A percentile compares a stretch with the other conserved stretches of the same genome.
Evolutionary conservation across 2,888 invertebrate species (phyloP).

Genomic region (Andrena praecox): DNA sequence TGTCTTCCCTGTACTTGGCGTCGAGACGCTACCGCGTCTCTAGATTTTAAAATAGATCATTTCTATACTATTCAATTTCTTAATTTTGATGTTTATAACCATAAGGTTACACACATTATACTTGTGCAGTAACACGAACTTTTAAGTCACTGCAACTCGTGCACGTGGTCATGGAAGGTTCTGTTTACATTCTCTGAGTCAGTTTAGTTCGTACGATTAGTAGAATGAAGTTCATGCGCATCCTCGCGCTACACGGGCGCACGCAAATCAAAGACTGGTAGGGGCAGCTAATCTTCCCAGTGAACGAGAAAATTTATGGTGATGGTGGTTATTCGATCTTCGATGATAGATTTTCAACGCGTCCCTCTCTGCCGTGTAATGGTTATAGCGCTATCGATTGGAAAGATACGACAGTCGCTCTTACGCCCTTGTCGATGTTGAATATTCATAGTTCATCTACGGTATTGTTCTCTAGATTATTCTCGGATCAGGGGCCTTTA

Average conservation of each 20-base stretch:
- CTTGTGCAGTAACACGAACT: too few species aligned
- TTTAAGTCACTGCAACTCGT: too few species aligned
- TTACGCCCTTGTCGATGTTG: conserved; percentile 17
- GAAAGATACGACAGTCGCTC: conserved; percentile 22
- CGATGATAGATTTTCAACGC: conserved; percentile 4
- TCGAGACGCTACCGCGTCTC: too few species aligned
- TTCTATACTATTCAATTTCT: too few species aligned
- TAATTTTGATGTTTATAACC: too few species aligned
- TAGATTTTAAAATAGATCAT: too few species aligned
- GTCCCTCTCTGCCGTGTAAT: not conserved
- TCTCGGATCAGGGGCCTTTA: conserved; percentile 22
- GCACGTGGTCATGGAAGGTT: too few species aligned
- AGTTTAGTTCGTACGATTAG: too few species aligned
- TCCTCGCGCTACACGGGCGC: not conserved
- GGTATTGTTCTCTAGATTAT: conserved; percentile 45
- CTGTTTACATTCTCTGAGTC: too few species aligned
- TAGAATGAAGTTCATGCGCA: not conserved
- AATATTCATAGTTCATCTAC: conserved; percentile 53
- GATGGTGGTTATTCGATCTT: not conserved
- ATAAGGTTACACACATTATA: too few species aligned
- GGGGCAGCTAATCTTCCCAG: not conserved
- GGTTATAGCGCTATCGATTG: conserved; percentile 28
- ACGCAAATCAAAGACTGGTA: not conserved
- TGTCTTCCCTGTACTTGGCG: too few species aligned
- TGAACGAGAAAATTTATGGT: not conserved